A percentile compares a stretch with the other conserved stretches of the same genome.
These are phyloP conservation scores for Punctoribates punctum DNA, from an alignment of 2,888 invertebrate genomes.

Conservation along the genomic window DNA sequence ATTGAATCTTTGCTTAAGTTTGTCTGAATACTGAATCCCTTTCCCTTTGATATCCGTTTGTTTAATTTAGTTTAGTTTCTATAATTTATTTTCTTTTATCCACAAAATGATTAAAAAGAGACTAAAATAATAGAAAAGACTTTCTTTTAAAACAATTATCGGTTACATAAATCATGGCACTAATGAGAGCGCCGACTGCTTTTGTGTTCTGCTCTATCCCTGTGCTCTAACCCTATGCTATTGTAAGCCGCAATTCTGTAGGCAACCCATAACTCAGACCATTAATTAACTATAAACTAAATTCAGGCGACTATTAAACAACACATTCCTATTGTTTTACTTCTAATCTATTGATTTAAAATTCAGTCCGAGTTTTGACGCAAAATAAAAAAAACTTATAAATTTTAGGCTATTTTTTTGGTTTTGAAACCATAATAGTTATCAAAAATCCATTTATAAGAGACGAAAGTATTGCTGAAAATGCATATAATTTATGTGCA, in stretches of 20 bases:
- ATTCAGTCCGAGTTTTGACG: background rate
- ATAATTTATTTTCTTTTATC: background rate
- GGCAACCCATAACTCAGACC: background rate
- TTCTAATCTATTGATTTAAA: background rate
- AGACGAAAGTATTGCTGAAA: background rate
- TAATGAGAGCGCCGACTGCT: background rate
- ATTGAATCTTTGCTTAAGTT: background rate
- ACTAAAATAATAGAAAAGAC: background rate
- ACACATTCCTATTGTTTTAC: no score
- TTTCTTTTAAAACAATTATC: background rate
- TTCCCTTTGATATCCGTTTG: background rate
- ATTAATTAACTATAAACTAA: background rate
- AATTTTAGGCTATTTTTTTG: background rate
- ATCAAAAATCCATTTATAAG: constrained; percentile 1
- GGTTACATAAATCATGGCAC: background rate
- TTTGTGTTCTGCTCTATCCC: background rate
- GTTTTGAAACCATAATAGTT: background rate
- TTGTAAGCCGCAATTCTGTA: background rate
- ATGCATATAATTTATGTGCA: constrained; percentile 30
- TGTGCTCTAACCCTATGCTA: background rate
- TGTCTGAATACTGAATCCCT: no score
- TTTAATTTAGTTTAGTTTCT: background rate
- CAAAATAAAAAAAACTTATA: background rate
- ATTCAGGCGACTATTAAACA: no score
- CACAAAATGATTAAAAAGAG: background rate